Evolutionary conservation across 2,797 vertebrate species (phyloP).

Genomic region (Sebastes steindachneri): DNA sequence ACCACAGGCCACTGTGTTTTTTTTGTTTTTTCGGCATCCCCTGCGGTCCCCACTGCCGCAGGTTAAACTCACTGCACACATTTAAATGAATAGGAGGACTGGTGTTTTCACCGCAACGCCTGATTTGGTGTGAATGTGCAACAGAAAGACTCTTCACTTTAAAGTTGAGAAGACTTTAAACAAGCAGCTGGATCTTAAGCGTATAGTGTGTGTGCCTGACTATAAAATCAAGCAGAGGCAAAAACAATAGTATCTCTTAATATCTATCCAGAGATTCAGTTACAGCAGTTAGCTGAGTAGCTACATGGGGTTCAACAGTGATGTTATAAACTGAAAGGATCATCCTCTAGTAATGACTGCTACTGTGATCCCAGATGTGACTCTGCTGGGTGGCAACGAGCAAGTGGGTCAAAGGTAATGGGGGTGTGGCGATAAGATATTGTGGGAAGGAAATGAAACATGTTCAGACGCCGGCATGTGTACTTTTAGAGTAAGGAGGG

Average conservation of each 20-base stretch:
- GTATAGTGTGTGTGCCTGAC: background rate
- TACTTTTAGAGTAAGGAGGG: constrained; percentile 31
- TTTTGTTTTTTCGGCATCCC: too few relatives aligned
- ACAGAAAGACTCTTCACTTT: background rate
- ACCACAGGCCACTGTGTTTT: background rate
- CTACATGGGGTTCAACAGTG: constrained; percentile 6
- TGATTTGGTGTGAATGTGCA: background rate
- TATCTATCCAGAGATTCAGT: background rate
- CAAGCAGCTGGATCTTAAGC: constrained; percentile 11
- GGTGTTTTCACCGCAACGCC: background rate
- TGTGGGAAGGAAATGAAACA: background rate
- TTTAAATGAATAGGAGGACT: background rate
- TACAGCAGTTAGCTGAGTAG: background rate
- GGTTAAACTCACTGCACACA: background rate
- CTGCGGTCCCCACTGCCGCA: background rate
- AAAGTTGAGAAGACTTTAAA: background rate
- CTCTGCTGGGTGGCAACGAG: background rate
- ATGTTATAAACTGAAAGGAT: constrained; percentile 31
- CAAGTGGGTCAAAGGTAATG: constrained; percentile 27
- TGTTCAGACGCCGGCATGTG: constrained; percentile 4
- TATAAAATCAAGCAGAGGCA: background rate
- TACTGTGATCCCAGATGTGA: constrained; percentile 35
- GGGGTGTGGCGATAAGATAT: background rate
- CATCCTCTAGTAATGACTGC: constrained; percentile 5
- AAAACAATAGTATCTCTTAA: constrained; percentile 3